Conservation (phyloP, 2,113 vertebrate species). For the Mungos mungo region DNA sequence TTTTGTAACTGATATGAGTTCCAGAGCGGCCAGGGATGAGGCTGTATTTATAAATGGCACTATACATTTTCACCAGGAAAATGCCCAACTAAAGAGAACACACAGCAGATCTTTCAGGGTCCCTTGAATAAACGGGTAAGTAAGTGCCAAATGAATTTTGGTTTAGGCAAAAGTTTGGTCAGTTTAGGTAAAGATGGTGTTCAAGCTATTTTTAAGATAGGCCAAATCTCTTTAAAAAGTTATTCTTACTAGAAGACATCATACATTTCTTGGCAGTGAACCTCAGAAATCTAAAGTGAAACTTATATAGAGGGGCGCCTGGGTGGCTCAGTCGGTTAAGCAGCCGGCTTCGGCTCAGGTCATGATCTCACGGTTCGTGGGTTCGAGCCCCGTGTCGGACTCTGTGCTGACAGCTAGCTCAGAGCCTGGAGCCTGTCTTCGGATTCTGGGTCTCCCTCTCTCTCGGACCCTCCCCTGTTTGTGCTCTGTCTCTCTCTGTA, state of each 20-base stretch:
- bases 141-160: neutral
- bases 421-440: too few species aligned
- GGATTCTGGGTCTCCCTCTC: too few species aligned
- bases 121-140: neutral
- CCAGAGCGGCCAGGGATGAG: neutral
- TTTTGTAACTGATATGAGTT: neutral
- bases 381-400: too few species aligned
- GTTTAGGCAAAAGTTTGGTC: neutral
- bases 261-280: neutral
- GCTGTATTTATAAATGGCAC: neutral
- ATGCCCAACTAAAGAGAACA: neutral
- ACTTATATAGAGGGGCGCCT: neutral
- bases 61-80: neutral
- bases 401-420: too few species aligned
- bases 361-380: too few species aligned
- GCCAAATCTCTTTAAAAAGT: neutral
- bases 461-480: too few species aligned
- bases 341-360: too few species aligned
- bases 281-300: constrained; percentile 6
- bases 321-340: too few species aligned
- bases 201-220: neutral
- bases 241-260: neutral
- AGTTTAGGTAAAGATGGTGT: neutral
- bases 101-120: neutral
- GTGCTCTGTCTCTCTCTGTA: too few species aligned